A percentile compares a stretch with the other conserved stretches of the same genome.
phyloP scores from a whole-genome alignment of 2,888 invertebrate species.

The Stenichneumon culpator region DNA sequence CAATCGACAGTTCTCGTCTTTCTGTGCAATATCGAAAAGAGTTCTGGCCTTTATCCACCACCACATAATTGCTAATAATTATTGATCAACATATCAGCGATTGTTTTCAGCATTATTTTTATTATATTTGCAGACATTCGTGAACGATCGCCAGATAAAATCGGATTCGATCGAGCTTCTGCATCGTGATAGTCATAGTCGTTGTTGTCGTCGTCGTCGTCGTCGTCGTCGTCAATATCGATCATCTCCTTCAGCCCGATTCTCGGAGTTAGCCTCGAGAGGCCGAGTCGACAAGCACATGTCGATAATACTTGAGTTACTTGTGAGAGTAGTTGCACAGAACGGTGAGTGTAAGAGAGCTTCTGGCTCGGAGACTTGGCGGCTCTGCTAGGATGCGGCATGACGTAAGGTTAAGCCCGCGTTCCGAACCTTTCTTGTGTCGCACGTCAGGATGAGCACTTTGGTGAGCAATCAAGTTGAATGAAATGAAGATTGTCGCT shows the following conservation, averaged over 20 bases:
- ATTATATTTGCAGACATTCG: conserved; percentile 32
- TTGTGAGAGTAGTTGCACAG: conserved; percentile 29
- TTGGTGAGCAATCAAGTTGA: conserved; percentile 40
- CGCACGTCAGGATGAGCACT: conserved; percentile 43
- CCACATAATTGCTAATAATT: too few species aligned
- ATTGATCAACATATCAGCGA: too few species aligned
- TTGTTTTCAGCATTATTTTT: too few species aligned
- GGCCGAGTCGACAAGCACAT: conserved; percentile 60
- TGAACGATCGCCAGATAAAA: conserved; percentile 57
- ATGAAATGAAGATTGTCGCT: conserved; percentile 48
- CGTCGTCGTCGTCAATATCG: conserved; percentile 55
- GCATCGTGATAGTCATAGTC: conserved; percentile 31
- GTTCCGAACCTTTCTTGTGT: conserved; percentile 30
- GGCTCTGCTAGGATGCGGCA: conserved; percentile 47
- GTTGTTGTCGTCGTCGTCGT: conserved; percentile 15
- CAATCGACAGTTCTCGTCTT: too few species aligned
- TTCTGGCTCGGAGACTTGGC: conserved; percentile 40
- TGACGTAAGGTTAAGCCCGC: conserved; percentile 21
- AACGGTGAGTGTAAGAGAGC: conserved; percentile 42
- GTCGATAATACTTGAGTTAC: conserved; percentile 67
- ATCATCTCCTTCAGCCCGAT: conserved; percentile 54
- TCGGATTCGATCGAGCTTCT: conserved; percentile 52
- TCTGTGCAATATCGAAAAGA: too few species aligned
- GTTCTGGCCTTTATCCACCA: too few species aligned
- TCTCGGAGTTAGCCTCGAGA: conserved; percentile 50